A percentile compares a stretch with the other conserved stretches of the same genome.
Conservation (phyloP, 2,113 vertebrate genomes). For the Ceyx cyanopectus region DNA sequence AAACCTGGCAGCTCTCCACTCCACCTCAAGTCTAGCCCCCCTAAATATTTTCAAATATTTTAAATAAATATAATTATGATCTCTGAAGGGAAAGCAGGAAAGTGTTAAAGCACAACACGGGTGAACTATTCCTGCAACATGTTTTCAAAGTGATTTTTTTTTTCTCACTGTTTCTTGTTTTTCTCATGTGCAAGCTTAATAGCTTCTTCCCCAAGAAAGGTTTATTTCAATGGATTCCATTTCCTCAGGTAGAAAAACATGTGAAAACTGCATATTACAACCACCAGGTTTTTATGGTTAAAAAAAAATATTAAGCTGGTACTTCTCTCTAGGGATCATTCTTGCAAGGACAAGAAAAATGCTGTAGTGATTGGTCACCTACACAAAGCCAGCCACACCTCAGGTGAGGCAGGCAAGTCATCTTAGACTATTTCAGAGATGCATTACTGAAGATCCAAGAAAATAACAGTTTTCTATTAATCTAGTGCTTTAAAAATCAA, state of each 20-base stretch:
- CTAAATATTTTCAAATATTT: neutral
- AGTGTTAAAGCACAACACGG: neutral
- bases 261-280: neutral
- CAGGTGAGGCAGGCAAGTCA: too few relatives aligned
- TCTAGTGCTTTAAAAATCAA: neutral
- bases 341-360: too few relatives aligned
- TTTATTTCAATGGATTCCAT: neutral
- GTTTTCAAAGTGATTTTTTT: neutral
- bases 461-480: neutral
- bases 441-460: neutral
- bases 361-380: neutral
- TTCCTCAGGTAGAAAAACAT: neutral
- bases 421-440: neutral
- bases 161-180: neutral
- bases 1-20: neutral
- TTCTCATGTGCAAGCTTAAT: neutral
- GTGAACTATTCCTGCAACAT: neutral
- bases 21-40: neutral
- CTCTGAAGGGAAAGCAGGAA: neutral
- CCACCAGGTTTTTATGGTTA: neutral
- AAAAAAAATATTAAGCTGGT: neutral
- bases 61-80: neutral
- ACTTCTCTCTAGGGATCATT: neutral
- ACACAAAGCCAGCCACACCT: neutral
- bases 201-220: neutral